Evolutionary conservation across 1,140 invertebrate species (phyloP).

Genomic region (Marisa cornuarietis): DNA sequence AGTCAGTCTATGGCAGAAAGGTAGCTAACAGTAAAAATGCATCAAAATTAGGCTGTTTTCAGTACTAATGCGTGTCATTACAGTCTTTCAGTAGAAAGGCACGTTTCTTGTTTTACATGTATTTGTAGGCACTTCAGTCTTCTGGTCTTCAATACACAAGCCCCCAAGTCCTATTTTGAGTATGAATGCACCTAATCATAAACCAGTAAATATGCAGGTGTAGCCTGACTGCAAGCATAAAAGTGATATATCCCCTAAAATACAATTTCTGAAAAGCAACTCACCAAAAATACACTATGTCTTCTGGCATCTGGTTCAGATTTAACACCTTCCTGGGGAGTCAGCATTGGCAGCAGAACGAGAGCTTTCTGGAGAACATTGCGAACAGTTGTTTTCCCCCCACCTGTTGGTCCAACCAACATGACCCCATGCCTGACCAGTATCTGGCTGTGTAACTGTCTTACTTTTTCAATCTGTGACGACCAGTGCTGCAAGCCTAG

Average conservation of each 20-base stretch:
- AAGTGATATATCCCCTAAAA: neutral
- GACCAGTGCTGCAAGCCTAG: slow-evolving; percentile 59
- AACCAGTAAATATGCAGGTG: too few relatives aligned
- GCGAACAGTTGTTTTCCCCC: slow-evolving; percentile 62
- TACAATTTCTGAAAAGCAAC: neutral
- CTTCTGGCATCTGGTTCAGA: slow-evolving; percentile 30
- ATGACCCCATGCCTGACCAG: slow-evolving; percentile 65
- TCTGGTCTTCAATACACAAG: too few relatives aligned
- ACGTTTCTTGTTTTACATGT: too few relatives aligned
- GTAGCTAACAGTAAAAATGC: neutral
- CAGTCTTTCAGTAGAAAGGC: too few relatives aligned
- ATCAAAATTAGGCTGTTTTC: neutral
- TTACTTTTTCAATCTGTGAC: slow-evolving; percentile 63
- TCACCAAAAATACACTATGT: slow-evolving; percentile 30
- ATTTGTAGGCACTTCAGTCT: too few relatives aligned
- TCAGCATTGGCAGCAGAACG: slow-evolving; percentile 58
- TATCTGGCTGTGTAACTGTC: slow-evolving; percentile 64
- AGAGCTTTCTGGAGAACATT: slow-evolving; percentile 63
- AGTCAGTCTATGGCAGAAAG: too few relatives aligned
- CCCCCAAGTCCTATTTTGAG: too few relatives aligned
- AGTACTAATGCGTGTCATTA: too few relatives aligned
- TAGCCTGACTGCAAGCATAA: too few relatives aligned
- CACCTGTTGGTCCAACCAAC: slow-evolving; percentile 65
- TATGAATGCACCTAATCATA: too few relatives aligned
- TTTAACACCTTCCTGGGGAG: slow-evolving; percentile 35